Evolutionary conservation across 2,113 vertebrate genomes (phyloP), one percentile per base, ranked within the genome.

Genomic region (Sapajus apella): DNA sequence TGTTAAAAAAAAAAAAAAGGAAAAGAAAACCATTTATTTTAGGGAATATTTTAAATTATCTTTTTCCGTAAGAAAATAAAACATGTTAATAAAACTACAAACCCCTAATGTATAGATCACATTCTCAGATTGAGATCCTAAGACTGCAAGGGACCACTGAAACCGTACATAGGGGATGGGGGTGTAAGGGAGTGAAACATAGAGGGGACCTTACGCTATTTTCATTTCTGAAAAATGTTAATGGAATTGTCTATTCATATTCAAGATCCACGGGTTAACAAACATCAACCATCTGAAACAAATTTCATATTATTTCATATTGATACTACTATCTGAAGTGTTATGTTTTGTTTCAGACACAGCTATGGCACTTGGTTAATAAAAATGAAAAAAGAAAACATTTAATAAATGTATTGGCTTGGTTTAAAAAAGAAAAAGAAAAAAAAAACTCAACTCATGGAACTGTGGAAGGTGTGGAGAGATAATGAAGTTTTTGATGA

Each of bases 331-430:
- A 27, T 47, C 25, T 27, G 8, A 77, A 91, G 58, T 56, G 72
- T 17, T 17, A 16, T 16, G 40, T 43, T 95, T 87, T 8, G 87
- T 56, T 93, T 91, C 58, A 52, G 73, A 93, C 18, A 61, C 16
- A 87, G 12, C 16, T 61, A n/a, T 11, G 27, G 7, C 20, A 66
- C 40, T 32, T 68, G n/a, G 21, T 56, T 93, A 91, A 96, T 77
- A 91, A 92, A 95, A 92, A 93, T 5, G 12, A 23, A 61, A 85
- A 91, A 84, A 83, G 17, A 77, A 92, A 52, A 8, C 45, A 47
- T 11, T 82, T 94, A 64, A 61, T 80, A 92, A 81, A 85, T 30
- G 50, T 11, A 43, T 75, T 84, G 25, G 14, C 77, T 66, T 94
- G 58, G 37, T 86, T 85, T 56, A 75, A 66, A 77, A 73, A n/a